phyloP scores from a whole-genome alignment of 2,113 vertebrate species.

The Oophaga pumilio region DNA sequence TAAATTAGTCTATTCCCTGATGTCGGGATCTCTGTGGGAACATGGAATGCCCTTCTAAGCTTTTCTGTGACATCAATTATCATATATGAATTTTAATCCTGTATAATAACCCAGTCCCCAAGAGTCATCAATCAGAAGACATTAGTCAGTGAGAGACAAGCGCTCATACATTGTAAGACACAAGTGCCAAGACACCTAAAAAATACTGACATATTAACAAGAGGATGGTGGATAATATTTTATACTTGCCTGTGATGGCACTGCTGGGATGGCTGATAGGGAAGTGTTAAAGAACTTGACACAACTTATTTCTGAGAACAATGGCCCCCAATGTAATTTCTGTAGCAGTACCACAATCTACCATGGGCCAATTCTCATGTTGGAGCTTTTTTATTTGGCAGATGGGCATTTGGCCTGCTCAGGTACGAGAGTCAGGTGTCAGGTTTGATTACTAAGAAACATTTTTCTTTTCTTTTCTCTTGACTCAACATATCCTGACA shows the following conservation, averaged over 20 bases:
- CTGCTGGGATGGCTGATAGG: not conserved
- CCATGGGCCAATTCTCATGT: too few relatives aligned
- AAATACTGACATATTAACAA: not conserved
- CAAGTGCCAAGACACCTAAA: not conserved
- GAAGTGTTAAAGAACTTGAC: too few relatives aligned
- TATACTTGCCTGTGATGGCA: not conserved
- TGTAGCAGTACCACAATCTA: too few relatives aligned
- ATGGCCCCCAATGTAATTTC: too few relatives aligned
- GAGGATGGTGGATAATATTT: not conserved
- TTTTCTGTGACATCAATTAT: conserved; percentile 50
- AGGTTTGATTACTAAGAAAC: too few relatives aligned
- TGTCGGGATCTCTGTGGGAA: conserved; percentile 32
- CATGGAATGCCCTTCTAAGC: conserved; percentile 42
- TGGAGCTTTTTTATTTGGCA: too few relatives aligned
- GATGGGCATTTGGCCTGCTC: too few relatives aligned
- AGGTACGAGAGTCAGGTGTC: too few relatives aligned
- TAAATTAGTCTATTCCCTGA: conserved; percentile 24
- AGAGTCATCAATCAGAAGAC: conserved; percentile 40
- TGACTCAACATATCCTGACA: too few relatives aligned
- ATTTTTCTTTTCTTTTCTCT: too few relatives aligned
- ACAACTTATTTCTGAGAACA: too few relatives aligned
- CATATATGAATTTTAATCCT: conserved; percentile 52
- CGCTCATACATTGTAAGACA: conserved; percentile 6
- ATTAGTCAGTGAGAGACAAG: conserved; percentile 29
- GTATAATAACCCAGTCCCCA: conserved; percentile 42